Evolutionary conservation across 2,797 vertebrate genomes (phyloP), one percentile per base, ranked within the genome.

Genomic region (Masticophis lateralis): DNA sequence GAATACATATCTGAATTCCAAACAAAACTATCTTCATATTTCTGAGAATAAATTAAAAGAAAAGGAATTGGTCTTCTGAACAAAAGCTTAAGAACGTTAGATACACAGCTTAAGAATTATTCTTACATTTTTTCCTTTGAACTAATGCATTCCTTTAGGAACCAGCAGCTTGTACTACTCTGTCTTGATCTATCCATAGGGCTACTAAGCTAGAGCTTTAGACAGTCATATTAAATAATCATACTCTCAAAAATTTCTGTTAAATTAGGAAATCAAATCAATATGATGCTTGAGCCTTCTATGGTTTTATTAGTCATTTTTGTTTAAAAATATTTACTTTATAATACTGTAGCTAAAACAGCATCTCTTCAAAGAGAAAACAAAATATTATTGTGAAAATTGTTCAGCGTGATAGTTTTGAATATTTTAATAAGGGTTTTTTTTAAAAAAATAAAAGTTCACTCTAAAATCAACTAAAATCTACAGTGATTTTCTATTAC

Each of bases 1-100:
- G 59, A 90, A 90, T 27, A 10, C 55, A 10, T 2, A 47, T 14
- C 0, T 25, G 93, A 61, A 88, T 2, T 0, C 0, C 0, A 5
- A 60, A 5, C 5, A 59, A 0, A 87, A 47, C 10, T 27, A 0
- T 22, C 57, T 90, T 69, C 37, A 0, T 56, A 5, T 28, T 28
- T 0, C 56, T 55, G 2, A 18, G 12, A 61, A 57, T 20, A 0
- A 43, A 47, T 28, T 0, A 83, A 93, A 27, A 32, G 57, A 47
- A 37, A 57, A 18, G 10, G 10, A 47, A 60, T 18, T 91, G 10
- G 55, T 27, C 10, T 83, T 88, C 51, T 63, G 57, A 14, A 91
- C 22, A 55, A 59, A 2, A 86, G 18, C 5, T 59, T 59, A 59
- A 59, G 18, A 59, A 59, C 57, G 1, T 11, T 37, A 37, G 32